These are phyloP conservation scores for Lydus trimaculatus DNA, from an alignment of 2,888 invertebrate genomes.

Conservation along the genomic window DNA sequence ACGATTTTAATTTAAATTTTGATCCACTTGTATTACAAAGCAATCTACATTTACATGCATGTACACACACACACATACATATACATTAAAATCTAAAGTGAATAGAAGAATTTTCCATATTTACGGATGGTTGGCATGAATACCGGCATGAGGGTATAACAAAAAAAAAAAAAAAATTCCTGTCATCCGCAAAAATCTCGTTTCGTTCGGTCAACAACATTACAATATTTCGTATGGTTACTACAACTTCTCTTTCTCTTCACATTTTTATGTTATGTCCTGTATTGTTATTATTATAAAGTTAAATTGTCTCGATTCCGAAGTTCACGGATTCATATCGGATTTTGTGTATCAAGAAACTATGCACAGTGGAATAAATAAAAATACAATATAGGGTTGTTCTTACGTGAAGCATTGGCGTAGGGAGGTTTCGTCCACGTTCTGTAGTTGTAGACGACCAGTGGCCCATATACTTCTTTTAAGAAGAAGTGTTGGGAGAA, in stretches of 20 bases:
- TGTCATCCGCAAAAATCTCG: constrained; percentile 6
- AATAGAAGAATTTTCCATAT: neutral
- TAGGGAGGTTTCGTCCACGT: too few species aligned
- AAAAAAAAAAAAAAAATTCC: neutral
- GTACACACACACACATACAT: too few species aligned
- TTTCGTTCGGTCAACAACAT: neutral
- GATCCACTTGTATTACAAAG: neutral
- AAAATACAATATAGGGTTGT: neutral
- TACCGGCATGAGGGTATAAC: neutral
- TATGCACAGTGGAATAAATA: neutral
- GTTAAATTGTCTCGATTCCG: neutral
- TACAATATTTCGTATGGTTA: neutral
- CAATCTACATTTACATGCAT: neutral
- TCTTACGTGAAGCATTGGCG: too few species aligned
- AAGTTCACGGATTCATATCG: too few species aligned
- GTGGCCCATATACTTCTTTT: too few species aligned
- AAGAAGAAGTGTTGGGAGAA: too few species aligned
- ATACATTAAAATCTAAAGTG: neutral
- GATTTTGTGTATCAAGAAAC: too few species aligned
- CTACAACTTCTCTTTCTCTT: neutral
- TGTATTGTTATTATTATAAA: neutral
- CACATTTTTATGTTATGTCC: neutral
- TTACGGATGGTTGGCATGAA: neutral
- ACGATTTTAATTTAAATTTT: neutral
- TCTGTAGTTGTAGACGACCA: too few species aligned